Base-by-base conservation (phyloP, 2,797 vertebrate species). In the Potorous gilbertii region DNA sequence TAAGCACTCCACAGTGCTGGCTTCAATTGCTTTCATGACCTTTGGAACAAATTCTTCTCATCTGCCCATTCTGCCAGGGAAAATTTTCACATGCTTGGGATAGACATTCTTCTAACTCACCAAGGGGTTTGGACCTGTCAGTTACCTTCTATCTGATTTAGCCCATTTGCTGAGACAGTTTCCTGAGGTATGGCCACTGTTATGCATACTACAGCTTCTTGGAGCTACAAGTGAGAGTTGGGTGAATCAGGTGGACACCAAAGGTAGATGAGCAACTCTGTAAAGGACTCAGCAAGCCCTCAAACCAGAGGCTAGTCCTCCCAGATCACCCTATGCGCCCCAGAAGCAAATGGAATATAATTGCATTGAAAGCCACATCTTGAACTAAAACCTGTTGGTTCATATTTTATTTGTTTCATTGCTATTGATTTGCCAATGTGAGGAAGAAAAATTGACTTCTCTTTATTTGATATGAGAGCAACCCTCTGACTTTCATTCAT, bases 401-500 rank as follows among this genome's bases (percentile, higher is more conserved):
- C 54, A 92, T 90, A n/a, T 54, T 91, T 27, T 28, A 56, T 95
- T 92, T 90, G 24, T 24, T 31, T 95, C 93, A n/a, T 90, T 56
- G 34, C 8, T 93, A 74, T 1, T 16, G 54, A 56, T 54, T 46
- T 94, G 4, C 90, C 91, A n/a, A 34, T 13, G 57, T 56, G 94
- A 62, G 14, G 34, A 92, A 55, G 0, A 4, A 90, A 21, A 14
- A n/a, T 34, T 31, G 54, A 90, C 54, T 94, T 96, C 66, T 90
- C 93, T 5, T 12, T 95, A 14, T 96, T 97, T 14, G 56, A 4
- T 28, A 27, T 81, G 27, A n/a, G 1, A 34, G 12, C 55, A 90
- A 21, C 34, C 56, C 87, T 4, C 62, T 95, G 57, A 90, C 34
- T 93, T 93, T 14, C 34, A 94, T 96, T 89, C 87, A 55, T 95